Percentiles rank a stretch among this genome's conserved stretches.
phyloP scores from a whole-genome alignment of 2,888 invertebrate species.

The Protonemura montana region DNA sequence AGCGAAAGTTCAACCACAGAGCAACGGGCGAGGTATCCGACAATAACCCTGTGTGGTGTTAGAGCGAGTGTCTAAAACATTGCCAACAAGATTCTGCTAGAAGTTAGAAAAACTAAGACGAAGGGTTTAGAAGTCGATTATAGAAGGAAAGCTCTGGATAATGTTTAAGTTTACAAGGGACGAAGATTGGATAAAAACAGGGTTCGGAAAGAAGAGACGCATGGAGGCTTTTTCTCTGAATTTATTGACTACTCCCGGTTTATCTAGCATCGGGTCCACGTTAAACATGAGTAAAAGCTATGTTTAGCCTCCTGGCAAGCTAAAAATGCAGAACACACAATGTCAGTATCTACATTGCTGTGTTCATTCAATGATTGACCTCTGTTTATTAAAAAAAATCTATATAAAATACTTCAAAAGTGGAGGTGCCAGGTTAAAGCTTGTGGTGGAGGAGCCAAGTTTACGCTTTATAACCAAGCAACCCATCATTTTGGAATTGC shows the following conservation, averaged over 20 bases:
- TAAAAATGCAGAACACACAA: too few species aligned
- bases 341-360: too few species aligned
- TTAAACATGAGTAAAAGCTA: neutral
- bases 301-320: too few species aligned
- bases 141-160: constrained; percentile 26
- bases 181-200: constrained; percentile 23
- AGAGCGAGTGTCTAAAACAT: neutral
- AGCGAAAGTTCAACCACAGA: neutral
- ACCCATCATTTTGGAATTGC: too few species aligned
- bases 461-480: too few species aligned
- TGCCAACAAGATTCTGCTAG: neutral
- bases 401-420: neutral
- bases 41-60: neutral
- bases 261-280: neutral
- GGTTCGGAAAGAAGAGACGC: neutral
- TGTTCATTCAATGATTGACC: neutral
- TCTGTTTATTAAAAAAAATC: neutral
- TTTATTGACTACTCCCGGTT: neutral
- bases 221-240: neutral
- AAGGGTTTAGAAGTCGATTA: constrained; percentile 38
- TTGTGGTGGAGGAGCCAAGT: neutral
- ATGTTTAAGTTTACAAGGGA: constrained; percentile 26
- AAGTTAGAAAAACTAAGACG: constrained; percentile 29
- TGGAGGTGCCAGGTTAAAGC: neutral
- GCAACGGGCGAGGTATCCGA: neutral